A percentile compares a stretch with the other conserved stretches of the same genome.
Conservation (phyloP, 2,797 vertebrate species). For the Poeciliopsis gracilis region DNA sequence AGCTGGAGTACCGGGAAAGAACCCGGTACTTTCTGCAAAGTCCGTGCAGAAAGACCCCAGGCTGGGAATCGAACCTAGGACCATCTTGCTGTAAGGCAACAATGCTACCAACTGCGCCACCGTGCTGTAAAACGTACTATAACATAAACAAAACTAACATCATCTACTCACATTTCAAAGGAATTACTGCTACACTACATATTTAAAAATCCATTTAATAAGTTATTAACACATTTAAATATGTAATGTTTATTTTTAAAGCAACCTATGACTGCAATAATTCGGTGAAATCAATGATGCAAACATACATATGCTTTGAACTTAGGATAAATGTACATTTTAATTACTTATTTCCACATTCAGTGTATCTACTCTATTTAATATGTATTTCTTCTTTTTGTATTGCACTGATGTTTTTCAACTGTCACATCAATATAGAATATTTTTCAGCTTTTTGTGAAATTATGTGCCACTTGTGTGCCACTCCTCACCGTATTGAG, state of each 20-base stretch:
- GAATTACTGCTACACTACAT: neutral
- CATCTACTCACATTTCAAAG: neutral
- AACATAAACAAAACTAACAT: neutral
- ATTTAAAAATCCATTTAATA: neutral
- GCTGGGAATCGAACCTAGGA: too few relatives aligned
- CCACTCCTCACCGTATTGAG: neutral
- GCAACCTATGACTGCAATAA: neutral
- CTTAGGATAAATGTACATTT: neutral
- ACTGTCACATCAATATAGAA: neutral
- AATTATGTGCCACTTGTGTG: neutral
- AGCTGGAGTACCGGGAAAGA: too few relatives aligned
- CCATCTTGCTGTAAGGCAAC: too few relatives aligned
- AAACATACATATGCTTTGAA: neutral
- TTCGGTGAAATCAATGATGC: neutral
- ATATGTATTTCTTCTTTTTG: neutral
- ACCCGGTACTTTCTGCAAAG: too few relatives aligned
- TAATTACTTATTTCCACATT: neutral
- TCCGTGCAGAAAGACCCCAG: too few relatives aligned
- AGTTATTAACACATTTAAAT: neutral
- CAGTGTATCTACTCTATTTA: neutral
- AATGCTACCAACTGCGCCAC: too few relatives aligned
- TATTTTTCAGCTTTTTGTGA: neutral
- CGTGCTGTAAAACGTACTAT: neutral
- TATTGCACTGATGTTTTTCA: neutral
- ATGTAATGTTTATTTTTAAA: neutral